A percentile compares a stretch with the other conserved stretches of the same genome.
Evolutionary conservation across 2,888 invertebrate species (phyloP).

Genomic region (Heliconius erato): DNA sequence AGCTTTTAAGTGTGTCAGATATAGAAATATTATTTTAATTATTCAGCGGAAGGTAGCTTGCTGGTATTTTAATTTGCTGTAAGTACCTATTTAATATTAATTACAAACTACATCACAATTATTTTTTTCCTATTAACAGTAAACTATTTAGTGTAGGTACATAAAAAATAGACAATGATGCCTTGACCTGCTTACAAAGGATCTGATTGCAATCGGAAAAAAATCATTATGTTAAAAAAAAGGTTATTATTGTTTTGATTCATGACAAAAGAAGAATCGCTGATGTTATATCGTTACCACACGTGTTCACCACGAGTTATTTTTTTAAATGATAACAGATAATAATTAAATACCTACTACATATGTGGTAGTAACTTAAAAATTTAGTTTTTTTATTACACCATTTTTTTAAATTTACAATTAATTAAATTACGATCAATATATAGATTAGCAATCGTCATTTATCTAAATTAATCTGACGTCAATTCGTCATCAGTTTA

Average conservation of each 20-base stretch:
- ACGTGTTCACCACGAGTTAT: too few species aligned
- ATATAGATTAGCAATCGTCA: conserved; percentile 30
- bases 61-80: not conserved
- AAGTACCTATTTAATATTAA: not conserved
- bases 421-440: not conserved
- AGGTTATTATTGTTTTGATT: too few species aligned
- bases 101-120: not conserved
- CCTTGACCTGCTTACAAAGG: conserved; percentile 44
- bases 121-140: not conserved
- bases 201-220: conserved; percentile 38
- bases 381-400: too few species aligned
- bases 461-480: not conserved
- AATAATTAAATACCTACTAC: too few species aligned
- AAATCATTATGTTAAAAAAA: not conserved
- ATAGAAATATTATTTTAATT: not conserved
- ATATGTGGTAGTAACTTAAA: too few species aligned
- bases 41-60: not conserved
- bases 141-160: conserved; percentile 20
- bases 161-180: conserved; percentile 40
- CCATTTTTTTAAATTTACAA: too few species aligned
- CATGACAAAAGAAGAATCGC: too few species aligned
- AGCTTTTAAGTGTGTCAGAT: not conserved
- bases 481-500: too few species aligned
- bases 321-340: too few species aligned
- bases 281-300: too few species aligned